Conservation (phyloP, 2,888 invertebrate genomes). For the Epinotia demarniana region DNA sequence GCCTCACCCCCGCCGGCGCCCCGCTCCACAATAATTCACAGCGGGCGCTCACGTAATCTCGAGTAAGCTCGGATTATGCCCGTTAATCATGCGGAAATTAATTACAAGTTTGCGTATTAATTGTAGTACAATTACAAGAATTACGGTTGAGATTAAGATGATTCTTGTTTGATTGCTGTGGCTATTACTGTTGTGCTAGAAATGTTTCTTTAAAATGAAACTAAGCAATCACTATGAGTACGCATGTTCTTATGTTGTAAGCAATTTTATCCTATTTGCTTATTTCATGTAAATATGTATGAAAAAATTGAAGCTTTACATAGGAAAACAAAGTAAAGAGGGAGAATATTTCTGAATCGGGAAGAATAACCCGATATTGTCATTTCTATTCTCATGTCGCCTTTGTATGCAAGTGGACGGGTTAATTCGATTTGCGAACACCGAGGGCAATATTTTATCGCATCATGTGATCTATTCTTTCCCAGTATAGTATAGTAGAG, state of each 20-base stretch:
- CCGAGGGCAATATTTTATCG: slow-evolving; percentile 83
- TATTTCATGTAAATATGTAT: background rate
- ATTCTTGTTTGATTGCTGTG: slow-evolving; percentile 47
- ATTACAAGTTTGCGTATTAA: slow-evolving; percentile 84
- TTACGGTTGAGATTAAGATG: slow-evolving; percentile 66
- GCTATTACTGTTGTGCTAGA: slow-evolving; percentile 14
- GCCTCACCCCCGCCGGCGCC: slow-evolving; percentile 61
- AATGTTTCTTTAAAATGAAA: slow-evolving; percentile 42
- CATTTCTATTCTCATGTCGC: slow-evolving; percentile 79
- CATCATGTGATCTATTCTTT: slow-evolving; percentile 84
- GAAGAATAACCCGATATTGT: slow-evolving; percentile 71
- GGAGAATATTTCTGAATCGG: slow-evolving; percentile 74
- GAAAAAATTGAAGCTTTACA: background rate
- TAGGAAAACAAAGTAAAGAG: slow-evolving; percentile 55
- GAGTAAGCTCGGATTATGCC: slow-evolving; percentile 82
- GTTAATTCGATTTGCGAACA: slow-evolving; percentile 82
- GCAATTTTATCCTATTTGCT: background rate
- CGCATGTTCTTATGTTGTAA: background rate
- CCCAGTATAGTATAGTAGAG: slow-evolving; percentile 82
- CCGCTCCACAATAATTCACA: slow-evolving; percentile 79
- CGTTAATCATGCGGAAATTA: slow-evolving; percentile 84
- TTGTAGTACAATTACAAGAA: slow-evolving; percentile 81
- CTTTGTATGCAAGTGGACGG: slow-evolving; percentile 84
- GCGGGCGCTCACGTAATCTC: slow-evolving; percentile 80
- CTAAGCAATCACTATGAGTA: no score